phyloP scores from a whole-genome alignment of 2,113 vertebrate genomes.

The Lepidothrix coronata region DNA sequence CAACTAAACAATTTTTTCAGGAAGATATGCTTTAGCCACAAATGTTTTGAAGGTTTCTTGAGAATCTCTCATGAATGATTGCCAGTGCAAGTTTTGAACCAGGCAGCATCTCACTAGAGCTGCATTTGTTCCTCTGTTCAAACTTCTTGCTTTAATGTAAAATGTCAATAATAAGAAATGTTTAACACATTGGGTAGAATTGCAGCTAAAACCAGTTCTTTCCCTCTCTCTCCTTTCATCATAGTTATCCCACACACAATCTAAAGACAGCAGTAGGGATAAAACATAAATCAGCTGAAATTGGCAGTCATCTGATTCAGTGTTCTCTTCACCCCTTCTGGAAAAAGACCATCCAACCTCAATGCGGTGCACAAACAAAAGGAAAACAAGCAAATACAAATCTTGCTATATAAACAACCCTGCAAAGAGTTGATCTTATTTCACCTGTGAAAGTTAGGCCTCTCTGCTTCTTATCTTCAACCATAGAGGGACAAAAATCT shows the following conservation, averaged over 20 bases:
- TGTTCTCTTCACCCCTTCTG: neutral
- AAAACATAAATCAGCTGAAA: neutral
- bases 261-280: neutral
- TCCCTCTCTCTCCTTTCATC: conserved; percentile 15
- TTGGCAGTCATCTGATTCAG: neutral
- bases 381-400: neutral
- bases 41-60: conserved; percentile 62
- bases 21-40: conserved; percentile 23
- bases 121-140: neutral
- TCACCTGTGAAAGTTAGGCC: neutral
- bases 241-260: neutral
- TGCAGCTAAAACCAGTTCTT: conserved; percentile 35
- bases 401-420: neutral
- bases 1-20: conserved; percentile 13
- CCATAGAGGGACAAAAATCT: neutral
- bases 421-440: neutral
- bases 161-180: conserved; percentile 40
- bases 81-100: conserved; percentile 1
- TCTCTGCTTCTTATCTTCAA: neutral
- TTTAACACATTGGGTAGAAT: conserved; percentile 16
- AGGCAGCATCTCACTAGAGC: neutral
- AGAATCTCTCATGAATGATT: conserved; percentile 26
- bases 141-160: conserved; percentile 19
- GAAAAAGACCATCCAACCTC: conserved; percentile 15
- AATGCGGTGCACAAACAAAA: neutral